Evolutionary conservation across 2,888 invertebrate species (phyloP).

Genomic region (Bombylius major): DNA sequence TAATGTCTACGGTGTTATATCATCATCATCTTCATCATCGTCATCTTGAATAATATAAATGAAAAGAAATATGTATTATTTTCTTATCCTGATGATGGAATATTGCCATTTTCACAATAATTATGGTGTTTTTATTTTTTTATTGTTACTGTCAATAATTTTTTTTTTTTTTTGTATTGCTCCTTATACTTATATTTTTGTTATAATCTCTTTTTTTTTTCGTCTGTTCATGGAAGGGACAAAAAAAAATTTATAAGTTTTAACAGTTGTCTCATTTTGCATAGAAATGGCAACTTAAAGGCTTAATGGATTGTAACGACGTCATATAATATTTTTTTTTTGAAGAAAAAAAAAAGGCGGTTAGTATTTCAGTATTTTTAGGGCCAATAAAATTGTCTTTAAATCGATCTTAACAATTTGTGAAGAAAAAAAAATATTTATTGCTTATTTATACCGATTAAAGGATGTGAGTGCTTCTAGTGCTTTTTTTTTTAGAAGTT

Average conservation of each 20-base stretch:
- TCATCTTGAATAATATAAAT: not conserved
- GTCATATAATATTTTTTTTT: slow-evolving; percentile 1
- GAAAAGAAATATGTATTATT: not conserved
- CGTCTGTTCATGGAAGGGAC: no score
- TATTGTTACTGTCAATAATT: no score
- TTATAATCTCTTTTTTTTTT: no score
- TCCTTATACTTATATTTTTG: no score
- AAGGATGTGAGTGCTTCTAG: no score
- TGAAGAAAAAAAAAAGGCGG: not conserved
- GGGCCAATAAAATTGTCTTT: slow-evolving; percentile 10
- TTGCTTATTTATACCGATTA: no score
- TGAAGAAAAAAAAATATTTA: no score
- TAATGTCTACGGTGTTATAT: slow-evolving; percentile 8
- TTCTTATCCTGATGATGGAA: no score
- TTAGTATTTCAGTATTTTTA: slow-evolving; percentile 4
- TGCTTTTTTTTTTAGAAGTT: no score
- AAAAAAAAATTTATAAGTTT: not conserved
- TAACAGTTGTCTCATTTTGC: slow-evolving; percentile 10
- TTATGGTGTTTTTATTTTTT: no score
- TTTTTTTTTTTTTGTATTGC: no score
- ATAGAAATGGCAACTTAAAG: slow-evolving; percentile 14
- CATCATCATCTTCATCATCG: not conserved
- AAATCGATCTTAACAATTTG: slow-evolving; percentile 4
- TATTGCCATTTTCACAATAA: no score
- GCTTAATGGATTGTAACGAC: slow-evolving; percentile 14